phyloP scores from a whole-genome alignment of 35 echinoderm and acorn worm genomes.

The Chiridota heheva region DNA sequence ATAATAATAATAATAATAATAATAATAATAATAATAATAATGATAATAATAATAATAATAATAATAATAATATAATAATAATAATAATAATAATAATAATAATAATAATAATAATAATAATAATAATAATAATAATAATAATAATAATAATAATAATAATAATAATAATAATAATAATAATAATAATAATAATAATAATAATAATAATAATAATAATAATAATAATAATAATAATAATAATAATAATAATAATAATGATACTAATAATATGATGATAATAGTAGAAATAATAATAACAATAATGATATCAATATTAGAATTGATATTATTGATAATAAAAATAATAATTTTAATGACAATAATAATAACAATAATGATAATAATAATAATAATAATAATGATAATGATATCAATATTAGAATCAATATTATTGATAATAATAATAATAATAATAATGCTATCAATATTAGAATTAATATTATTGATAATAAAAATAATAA shows the following conservation, averaged over 20 bases:
- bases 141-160: not conserved
- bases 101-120: not conserved
- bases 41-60: too few relatives aligned
- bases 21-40: too few relatives aligned
- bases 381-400: slow-evolving; percentile 2
- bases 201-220: not conserved
- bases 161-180: not conserved
- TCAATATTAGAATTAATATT: not conserved
- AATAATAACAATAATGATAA: not conserved
- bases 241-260: too few relatives aligned
- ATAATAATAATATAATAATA: too few relatives aligned
- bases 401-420: too few relatives aligned
- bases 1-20: too few relatives aligned
- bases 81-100: too few relatives aligned
- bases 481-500: not conserved
- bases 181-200: not conserved
- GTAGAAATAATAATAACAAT: not conserved
- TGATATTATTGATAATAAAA: too few relatives aligned
- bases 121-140: slow-evolving; percentile 4
- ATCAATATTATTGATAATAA: too few relatives aligned
- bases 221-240: not conserved
- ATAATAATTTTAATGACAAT: too few relatives aligned
- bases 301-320: not conserved
- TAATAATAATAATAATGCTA: too few relatives aligned
- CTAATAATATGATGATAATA: too few relatives aligned